Evolutionary conservation across 2,113 vertebrate species (phyloP), one percentile per base, ranked within the genome.

Genomic region (Cochlearius cochlearius): DNA sequence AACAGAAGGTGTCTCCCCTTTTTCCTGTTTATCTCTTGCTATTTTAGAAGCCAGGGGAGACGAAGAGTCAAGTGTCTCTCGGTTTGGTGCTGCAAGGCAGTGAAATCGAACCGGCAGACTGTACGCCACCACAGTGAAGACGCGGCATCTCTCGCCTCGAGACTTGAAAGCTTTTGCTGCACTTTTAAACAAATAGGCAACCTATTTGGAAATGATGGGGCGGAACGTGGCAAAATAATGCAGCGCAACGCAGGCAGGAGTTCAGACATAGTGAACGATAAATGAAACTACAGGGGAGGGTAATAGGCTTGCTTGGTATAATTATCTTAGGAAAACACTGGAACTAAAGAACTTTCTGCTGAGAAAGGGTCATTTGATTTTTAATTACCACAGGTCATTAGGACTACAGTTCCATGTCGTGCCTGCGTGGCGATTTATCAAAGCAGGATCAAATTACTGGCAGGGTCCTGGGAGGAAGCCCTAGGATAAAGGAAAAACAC

Each of bases 11-110:
- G 89, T 91, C 81, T 92, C 71, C 63, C 39, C 87, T 41, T 94
- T 95, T 97, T 95, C 93, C 95, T 97, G 89, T 97, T 96, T 97
- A 93, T 76, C 67, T 96, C 63, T 90, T 94, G 41, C 87, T 94
- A 47, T 73, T 93, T 88, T 84, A 66, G 77, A 94, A 83, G 77
- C 45, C 63, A 76, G 53, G 22, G 32, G 55, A 96, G 82, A 90
- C 0, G 2, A 80, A 73, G 67, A 84, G 49, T 59, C 38, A 50
- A 74, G 63, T 27, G 58, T 60, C 85, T 88, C 63, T 73, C 50
- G 30, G 10, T 36, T 38, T 43, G 59, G 58, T 79, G 85, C 71
- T 82, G 49, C 34, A 56, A 75, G 69, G 66, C 84, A 73, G 39
- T 18, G 36, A 83, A 90, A 82, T 41, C 2, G 3, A 77, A 71